Evolutionary conservation across 2,888 invertebrate species (phyloP).

Genomic region (Schizaphis graminum): DNA sequence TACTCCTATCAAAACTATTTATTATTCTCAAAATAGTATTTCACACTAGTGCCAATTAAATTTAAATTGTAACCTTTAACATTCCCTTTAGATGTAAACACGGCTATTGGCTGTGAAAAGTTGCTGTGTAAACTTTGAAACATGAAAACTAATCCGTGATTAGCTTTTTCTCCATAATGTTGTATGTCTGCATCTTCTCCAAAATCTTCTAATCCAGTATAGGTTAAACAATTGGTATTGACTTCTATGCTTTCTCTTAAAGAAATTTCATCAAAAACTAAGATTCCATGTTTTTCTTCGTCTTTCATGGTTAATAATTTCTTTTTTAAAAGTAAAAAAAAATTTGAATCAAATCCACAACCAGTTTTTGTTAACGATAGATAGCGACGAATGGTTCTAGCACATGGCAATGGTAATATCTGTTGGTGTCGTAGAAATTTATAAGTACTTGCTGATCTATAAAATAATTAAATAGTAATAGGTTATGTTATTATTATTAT

Average conservation of each 20-base stretch:
- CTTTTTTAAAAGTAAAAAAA: not conserved
- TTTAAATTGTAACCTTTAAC: too few species aligned
- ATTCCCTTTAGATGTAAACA: too few species aligned
- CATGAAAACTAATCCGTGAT: not conserved
- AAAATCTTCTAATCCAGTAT: not conserved
- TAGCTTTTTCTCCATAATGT: not conserved
- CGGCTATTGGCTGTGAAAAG: not conserved
- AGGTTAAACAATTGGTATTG: not conserved
- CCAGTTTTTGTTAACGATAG: not conserved
- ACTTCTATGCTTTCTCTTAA: not conserved
- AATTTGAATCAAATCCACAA: conserved; percentile 1
- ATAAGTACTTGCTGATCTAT: not conserved
- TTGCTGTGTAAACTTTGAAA: not conserved
- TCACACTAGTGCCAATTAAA: too few species aligned
- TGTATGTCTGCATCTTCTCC: not conserved
- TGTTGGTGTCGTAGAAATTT: not conserved
- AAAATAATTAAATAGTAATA: not conserved
- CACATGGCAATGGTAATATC: too few species aligned
- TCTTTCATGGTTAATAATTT: not conserved
- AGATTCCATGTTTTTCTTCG: not conserved
- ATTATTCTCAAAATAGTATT: too few species aligned
- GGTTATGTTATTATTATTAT: too few species aligned
- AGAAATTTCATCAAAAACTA: not conserved
- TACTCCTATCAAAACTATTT: too few species aligned
- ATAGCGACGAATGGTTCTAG: too few species aligned